phyloP scores from a whole-genome alignment of 1,140 invertebrate genomes.

The Calephelis virginiensis region DNA sequence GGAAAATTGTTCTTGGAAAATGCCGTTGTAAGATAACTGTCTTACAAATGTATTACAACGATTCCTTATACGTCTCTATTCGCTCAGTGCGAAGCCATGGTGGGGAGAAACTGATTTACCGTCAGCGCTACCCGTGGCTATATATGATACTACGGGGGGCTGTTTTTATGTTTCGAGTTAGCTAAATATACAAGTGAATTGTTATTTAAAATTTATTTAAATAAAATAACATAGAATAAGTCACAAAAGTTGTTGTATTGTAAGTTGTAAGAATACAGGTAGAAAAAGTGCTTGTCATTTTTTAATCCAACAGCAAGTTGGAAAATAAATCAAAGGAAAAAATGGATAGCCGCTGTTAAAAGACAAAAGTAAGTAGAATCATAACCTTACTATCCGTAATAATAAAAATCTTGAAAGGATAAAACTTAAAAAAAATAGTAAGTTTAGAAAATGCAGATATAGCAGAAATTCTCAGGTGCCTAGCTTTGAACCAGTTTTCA shows the following conservation, averaged over 20 bases:
- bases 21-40: too few species aligned
- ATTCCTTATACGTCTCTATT: not conserved
- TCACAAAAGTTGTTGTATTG: too few species aligned
- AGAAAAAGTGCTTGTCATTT: slow-evolving; percentile 18
- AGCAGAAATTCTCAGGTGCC: too few species aligned
- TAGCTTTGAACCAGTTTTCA: too few species aligned
- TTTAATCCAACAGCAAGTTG: slow-evolving; percentile 17
- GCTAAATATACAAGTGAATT: too few species aligned
- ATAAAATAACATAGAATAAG: too few species aligned
- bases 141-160: too few species aligned
- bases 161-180: too few species aligned
- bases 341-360: too few species aligned
- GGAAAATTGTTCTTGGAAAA: too few species aligned
- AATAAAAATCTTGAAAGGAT: slow-evolving; percentile 17
- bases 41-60: too few species aligned
- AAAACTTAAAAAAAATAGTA: slow-evolving; percentile 16
- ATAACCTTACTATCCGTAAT: slow-evolving; percentile 15
- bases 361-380: slow-evolving; percentile 3
- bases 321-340: slow-evolving; percentile 15
- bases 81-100: not conserved
- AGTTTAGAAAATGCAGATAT: not conserved
- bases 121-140: not conserved
- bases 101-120: not conserved
- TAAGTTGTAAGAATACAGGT: not conserved
- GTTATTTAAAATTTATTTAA: too few species aligned